Percentiles rank a stretch among this genome's conserved stretches.
Conservation (phyloP, 2,113 vertebrate genomes). For the Nestor notabilis region DNA sequence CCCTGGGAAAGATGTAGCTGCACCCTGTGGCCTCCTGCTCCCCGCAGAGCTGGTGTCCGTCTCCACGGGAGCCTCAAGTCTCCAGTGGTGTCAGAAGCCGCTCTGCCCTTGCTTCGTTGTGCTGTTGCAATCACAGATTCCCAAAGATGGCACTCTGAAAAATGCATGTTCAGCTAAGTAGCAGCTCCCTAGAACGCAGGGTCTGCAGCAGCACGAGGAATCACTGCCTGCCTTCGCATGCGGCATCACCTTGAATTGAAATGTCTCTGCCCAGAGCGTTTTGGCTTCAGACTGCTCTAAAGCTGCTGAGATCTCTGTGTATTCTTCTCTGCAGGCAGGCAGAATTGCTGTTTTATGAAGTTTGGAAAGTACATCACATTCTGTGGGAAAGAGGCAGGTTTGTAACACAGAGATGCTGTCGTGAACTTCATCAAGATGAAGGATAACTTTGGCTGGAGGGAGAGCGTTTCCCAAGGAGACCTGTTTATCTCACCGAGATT, state of each 20-base stretch:
- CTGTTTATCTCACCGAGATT: neutral
- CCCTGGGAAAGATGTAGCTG: neutral
- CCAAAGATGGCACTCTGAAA: neutral
- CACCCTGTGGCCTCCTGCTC: neutral
- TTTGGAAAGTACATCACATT: neutral
- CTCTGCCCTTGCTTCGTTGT: fast-evolving
- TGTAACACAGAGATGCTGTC: constrained; percentile 30
- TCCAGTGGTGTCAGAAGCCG: neutral
- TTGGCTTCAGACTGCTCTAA: neutral
- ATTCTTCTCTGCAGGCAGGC: neutral
- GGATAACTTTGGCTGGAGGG: neutral
- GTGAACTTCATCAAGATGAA: constrained; percentile 8
- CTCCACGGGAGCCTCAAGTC: neutral
- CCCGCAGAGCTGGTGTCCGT: fast-evolving
- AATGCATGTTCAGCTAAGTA: neutral
- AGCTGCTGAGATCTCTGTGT: neutral
- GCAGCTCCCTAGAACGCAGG: neutral
- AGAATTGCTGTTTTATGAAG: neutral
- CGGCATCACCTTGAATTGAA: neutral
- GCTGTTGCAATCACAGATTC: neutral
- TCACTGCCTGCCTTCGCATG: neutral
- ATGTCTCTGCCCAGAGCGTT: neutral
- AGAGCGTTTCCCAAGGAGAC: neutral
- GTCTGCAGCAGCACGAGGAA: neutral
- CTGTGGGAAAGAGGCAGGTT: constrained; percentile 18